Base-by-base conservation (phyloP, 2,888 invertebrate species). In the Opisthograptis luteolata region DNA sequence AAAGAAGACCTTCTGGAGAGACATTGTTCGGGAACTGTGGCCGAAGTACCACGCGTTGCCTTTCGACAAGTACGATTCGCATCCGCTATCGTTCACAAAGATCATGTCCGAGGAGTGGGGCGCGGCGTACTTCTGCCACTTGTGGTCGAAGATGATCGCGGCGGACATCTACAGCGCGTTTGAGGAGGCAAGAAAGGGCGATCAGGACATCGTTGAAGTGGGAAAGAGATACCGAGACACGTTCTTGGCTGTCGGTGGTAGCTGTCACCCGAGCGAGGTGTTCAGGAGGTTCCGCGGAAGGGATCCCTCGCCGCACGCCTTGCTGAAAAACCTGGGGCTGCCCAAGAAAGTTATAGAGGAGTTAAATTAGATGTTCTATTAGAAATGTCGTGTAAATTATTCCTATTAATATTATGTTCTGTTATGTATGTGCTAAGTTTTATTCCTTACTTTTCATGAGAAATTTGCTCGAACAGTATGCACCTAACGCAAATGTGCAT, bases 271-370 rank as follows among this genome's bases (percentile, higher is more conserved):
- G 0, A 93, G 93, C 55, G 96, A 98, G 87, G 93, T 97, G 3
- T 99, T 99, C 84, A 92, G 98, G 47, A 92, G 95, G 72, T 99
- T 98, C 84, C 92, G 97, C 56, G 98, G 98, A 0, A 92, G 98
- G 37, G 98, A 99, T 85, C 98, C 98, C 0, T 96, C 96, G 1
- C 94, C 95, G 0, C 94, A 96, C 72, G 96, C 97, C 0, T 82
- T 98, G 25, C 81, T 98, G 0, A 93, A 92, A 62, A 92, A 92
- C 51, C 85, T 94, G 34, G 93, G 93, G 25, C 76, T 93, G 54
- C 88, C 89, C 30, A 51, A 51, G 50, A 88, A 80, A 53, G 69
- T 73, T 14, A 48, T 73, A 51, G 83, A 86, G 51, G 80, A 87
- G 66, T 83, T 73, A 73, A 70, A 61, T 45, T 47, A 34, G 22